Evolutionary conservation across 2,797 vertebrate species (phyloP).

Genomic region (Microctenopoma stevenorrisi): DNA sequence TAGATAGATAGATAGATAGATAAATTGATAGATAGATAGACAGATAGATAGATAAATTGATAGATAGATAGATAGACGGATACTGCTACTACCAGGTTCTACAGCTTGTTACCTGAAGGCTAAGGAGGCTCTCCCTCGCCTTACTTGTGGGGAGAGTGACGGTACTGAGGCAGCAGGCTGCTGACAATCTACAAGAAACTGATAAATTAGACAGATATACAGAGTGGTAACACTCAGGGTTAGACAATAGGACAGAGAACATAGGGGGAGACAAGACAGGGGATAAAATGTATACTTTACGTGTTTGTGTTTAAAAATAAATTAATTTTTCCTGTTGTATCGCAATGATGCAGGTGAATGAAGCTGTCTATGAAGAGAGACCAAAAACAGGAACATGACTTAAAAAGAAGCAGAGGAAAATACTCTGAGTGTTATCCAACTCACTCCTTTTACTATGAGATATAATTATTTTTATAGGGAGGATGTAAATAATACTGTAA

Average conservation of each 20-base stretch:
- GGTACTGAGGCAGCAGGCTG: constrained; percentile 99
- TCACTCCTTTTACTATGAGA: neutral
- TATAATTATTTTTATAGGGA: too few relatives aligned
- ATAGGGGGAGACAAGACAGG: constrained; percentile 47
- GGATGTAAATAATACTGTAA: constrained; percentile 7
- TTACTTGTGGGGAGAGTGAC: constrained; percentile 96
- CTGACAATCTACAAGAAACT: constrained; percentile 99
- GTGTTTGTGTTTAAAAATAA: neutral
- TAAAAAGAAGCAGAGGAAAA: neutral
- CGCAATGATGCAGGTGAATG: neutral
- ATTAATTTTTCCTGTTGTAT: neutral
- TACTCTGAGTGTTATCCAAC: neutral
- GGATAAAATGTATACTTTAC: neutral
- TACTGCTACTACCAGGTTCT: constrained; percentile 47
- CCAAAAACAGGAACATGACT: too few relatives aligned
- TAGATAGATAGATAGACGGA: constrained; percentile 29
- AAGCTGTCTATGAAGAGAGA: neutral
- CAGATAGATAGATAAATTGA: constrained; percentile 3
- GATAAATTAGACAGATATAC: constrained; percentile 99
- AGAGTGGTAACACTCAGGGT: constrained; percentile 90
- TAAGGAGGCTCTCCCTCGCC: constrained; percentile 88
- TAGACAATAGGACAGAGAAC: constrained; percentile 75
- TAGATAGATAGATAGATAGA: constrained; percentile 9
- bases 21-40: constrained; percentile 28
- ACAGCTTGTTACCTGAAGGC: constrained; percentile 90